A percentile compares a stretch with the other conserved stretches of the same genome.
These are phyloP conservation scores for Pterostichus madidus DNA, from an alignment of 2,888 invertebrate species.

Conservation along the genomic window DNA sequence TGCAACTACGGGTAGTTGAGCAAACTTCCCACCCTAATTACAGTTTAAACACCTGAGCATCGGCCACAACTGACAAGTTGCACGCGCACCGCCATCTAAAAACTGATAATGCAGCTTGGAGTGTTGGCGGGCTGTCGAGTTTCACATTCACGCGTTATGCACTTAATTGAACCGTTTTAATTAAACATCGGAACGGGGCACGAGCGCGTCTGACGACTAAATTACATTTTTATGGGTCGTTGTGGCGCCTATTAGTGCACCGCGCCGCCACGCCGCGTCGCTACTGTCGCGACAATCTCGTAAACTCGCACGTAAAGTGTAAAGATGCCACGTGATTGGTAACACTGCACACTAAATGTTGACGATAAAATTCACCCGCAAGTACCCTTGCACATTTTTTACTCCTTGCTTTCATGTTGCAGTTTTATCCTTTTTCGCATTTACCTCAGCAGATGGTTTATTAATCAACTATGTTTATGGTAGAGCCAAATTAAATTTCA, in stretches of 20 bases:
- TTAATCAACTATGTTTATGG: no score
- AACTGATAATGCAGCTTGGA: slow-evolving; percentile 45
- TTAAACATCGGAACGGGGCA: slow-evolving; percentile 68
- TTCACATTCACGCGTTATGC: slow-evolving; percentile 52
- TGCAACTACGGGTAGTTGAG: background rate
- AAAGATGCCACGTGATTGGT: slow-evolving; percentile 55
- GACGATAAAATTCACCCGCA: slow-evolving; percentile 35
- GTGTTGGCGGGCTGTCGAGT: slow-evolving; percentile 15
- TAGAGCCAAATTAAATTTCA: no score
- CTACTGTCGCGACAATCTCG: slow-evolving; percentile 61
- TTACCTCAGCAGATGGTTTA: no score
- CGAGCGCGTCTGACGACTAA: slow-evolving; percentile 68
- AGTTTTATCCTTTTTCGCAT: no score
- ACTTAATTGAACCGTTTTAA: slow-evolving; percentile 70
- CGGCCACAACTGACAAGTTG: slow-evolving; percentile 23
- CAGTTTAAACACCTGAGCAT: slow-evolving; percentile 45
- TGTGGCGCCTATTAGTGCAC: slow-evolving; percentile 68
- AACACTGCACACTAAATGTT: slow-evolving; percentile 33
- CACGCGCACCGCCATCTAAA: slow-evolving; percentile 26
- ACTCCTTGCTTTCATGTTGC: background rate
- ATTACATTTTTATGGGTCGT: slow-evolving; percentile 70
- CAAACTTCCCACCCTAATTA: slow-evolving; percentile 35
- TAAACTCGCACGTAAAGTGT: slow-evolving; percentile 56
- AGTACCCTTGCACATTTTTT: slow-evolving; percentile 24
- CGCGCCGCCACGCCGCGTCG: slow-evolving; percentile 61